Evolutionary conservation across 2,797 vertebrate genomes (phyloP).

Genomic region (Microtus agrestis): DNA sequence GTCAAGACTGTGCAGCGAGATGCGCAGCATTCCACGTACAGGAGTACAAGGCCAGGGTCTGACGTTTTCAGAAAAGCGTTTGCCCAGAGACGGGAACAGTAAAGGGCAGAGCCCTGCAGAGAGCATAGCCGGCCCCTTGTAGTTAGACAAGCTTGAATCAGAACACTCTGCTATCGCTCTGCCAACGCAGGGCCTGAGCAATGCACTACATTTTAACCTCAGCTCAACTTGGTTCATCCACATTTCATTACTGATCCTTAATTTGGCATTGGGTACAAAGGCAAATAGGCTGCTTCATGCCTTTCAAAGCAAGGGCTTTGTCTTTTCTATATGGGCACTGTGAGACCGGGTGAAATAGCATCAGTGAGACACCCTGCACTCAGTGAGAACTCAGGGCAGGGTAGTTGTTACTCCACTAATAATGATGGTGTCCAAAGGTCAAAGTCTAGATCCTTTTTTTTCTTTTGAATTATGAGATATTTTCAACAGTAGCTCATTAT

Average conservation of each 20-base stretch:
- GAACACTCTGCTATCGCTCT: not conserved
- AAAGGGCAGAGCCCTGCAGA: not conserved
- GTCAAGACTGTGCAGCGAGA: not conserved
- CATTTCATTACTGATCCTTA: not conserved
- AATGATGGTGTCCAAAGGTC: conserved; percentile 13
- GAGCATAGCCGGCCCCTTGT: not conserved
- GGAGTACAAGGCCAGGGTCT: not conserved
- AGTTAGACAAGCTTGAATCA: not conserved
- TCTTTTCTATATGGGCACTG: not conserved
- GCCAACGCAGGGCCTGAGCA: not conserved
- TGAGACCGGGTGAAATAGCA: not conserved
- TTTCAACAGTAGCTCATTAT: conserved; percentile 54
- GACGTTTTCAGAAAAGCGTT: not conserved
- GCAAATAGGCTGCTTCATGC: not conserved
- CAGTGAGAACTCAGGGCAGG: not conserved
- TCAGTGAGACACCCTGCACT: conserved; percentile 1
- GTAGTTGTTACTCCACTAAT: not conserved
- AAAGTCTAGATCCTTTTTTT: conserved; percentile 18
- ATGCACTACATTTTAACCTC: not conserved
- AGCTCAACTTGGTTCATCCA: not conserved
- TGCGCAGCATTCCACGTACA: accelerated
- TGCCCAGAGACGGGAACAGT: not conserved
- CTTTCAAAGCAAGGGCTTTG: conserved; percentile 27
- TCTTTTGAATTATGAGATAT: conserved; percentile 53
- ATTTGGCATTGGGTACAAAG: not conserved